These are phyloP conservation scores for Axis porcinus DNA, from an alignment of 2,113 vertebrate species.

Conservation along the genomic window DNA sequence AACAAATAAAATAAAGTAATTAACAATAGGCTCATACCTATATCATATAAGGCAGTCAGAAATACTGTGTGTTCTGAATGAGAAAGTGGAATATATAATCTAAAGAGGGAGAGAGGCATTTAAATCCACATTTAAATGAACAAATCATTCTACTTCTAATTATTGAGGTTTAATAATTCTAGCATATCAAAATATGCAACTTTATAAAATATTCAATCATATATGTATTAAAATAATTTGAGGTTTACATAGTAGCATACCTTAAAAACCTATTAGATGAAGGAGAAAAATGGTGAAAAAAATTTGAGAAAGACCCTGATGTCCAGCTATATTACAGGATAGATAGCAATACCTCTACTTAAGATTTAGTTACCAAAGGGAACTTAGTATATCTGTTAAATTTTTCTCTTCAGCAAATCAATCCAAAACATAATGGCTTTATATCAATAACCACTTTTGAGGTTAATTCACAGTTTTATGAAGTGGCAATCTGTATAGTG, in stretches of 20 bases:
- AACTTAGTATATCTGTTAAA: background rate
- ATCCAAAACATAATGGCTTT: background rate
- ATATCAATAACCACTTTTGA: background rate
- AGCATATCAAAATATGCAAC: background rate
- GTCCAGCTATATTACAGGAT: background rate
- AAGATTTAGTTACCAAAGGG: background rate
- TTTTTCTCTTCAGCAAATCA: background rate
- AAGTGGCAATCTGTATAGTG: background rate
- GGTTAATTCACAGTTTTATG: background rate
- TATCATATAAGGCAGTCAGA: background rate
- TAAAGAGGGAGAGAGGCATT: background rate
- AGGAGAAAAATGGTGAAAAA: background rate
- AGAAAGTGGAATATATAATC: background rate
- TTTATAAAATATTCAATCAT: background rate
- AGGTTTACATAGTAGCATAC: background rate
- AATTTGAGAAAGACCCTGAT: background rate
- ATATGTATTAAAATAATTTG: background rate
- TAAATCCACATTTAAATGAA: background rate
- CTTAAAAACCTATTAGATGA: background rate
- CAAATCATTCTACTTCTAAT: background rate
- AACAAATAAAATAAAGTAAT: background rate
- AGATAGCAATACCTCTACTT: background rate
- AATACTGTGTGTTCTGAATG: background rate
- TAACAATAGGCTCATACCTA: background rate
- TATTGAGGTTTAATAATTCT: background rate